phyloP scores from a whole-genome alignment of 2,888 invertebrate species.

The Limnephilus rhombicus region DNA sequence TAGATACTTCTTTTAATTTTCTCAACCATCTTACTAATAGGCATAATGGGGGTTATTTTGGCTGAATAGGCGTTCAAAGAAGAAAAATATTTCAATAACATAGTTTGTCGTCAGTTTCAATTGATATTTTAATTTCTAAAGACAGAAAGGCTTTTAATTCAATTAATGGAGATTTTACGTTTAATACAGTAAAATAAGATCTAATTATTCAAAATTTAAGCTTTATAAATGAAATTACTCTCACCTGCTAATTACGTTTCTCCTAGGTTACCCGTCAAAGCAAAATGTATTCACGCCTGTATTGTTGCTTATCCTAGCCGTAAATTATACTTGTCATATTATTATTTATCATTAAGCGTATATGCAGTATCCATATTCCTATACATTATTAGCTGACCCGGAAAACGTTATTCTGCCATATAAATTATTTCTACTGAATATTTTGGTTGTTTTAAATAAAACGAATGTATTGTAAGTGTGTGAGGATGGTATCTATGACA shows the following conservation, averaged over 20 bases:
- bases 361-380: too few relatives aligned
- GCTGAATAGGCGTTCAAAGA: background rate
- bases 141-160: background rate
- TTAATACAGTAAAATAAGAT: background rate
- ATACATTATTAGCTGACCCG: too few relatives aligned
- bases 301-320: too few relatives aligned
- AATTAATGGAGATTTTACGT: background rate
- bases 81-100: background rate
- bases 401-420: too few relatives aligned
- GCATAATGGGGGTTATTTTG: background rate
- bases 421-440: too few relatives aligned
- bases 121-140: background rate
- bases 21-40: background rate
- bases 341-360: too few relatives aligned
- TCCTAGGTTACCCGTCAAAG: conserved; percentile 9
- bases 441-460: too few relatives aligned
- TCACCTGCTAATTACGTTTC: too few relatives aligned
- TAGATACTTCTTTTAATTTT: too few relatives aligned
- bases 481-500: too few relatives aligned
- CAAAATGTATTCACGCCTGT: conserved; percentile 4
- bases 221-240: background rate
- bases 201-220: background rate
- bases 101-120: background rate
- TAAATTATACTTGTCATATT: too few relatives aligned
- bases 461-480: too few relatives aligned